Base-by-base conservation (phyloP, 2,797 vertebrate genomes). In the Eurystomus glaucurus region DNA sequence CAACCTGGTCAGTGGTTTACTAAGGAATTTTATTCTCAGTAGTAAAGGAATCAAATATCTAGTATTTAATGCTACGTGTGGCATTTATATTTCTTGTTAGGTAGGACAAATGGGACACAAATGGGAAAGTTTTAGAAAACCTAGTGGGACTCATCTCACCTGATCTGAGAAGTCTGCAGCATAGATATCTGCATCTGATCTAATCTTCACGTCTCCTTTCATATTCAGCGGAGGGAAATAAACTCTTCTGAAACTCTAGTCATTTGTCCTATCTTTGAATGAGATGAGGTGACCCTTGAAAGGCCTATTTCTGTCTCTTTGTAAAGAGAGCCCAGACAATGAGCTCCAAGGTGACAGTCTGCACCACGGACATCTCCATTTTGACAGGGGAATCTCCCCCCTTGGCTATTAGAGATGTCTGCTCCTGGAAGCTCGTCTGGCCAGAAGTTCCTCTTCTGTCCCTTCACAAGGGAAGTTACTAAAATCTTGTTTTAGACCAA, bases 261-360 rank as follows among this genome's bases (percentile, higher is more conserved):
- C 28, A 52, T 81, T 85, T 75, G 33, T 85, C 52, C 52, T 80
- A 31, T 88, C 65, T 88, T 28, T 0, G 1, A 74, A 64, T 14
- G 72, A 90, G 72, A 68, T 33, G 45, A 94, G 82, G 69, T 78
- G 82, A 88, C 76, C 82, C 88, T 33, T 93, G 90, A 94, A 91
- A 93, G 85, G 55, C 92, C 93, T 68, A 64, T 91, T 96, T 95
- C 92, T 95, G 82, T 91, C 88, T 89, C 81, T 39, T 85, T 83
- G 51, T 21, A 58, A 52, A 48, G 62, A 14, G 4, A 90, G 25
- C 64, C 46, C 68, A 91, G 90, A 48, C 62, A 74, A 6, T 6
- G 76, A 93, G 22, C 60, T 85, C 35, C 45, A 28, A 58, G 60
- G 60, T 71, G 71, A 91, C 76, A 89, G 43, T 9, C 68, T 93